Percentiles rank a stretch among this genome's conserved stretches.
These are phyloP conservation scores for Coregonus clupeaformis DNA, from an alignment of 2,113 vertebrate species.

Conservation along the genomic window DNA sequence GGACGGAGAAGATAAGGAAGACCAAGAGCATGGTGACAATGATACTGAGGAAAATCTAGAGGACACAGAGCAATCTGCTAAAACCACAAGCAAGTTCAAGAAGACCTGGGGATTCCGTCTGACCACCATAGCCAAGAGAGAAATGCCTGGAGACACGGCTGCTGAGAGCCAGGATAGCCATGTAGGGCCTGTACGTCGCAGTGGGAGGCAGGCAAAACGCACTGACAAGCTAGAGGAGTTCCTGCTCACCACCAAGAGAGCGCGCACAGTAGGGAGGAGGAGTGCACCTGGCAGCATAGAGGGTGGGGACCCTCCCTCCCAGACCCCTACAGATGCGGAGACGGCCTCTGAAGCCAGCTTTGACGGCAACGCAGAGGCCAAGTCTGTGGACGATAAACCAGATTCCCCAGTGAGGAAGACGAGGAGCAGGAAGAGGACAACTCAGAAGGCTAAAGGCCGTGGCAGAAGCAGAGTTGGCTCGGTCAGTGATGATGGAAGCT, in stretches of 20 bases:
- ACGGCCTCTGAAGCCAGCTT: conserved; percentile 92
- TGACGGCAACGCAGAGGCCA: conserved; percentile 82
- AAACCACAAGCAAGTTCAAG: conserved; percentile 81
- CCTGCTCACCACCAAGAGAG: conserved; percentile 84
- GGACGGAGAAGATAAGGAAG: conserved; percentile 46
- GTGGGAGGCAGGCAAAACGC: conserved; percentile 89
- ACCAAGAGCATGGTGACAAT: conserved; percentile 67
- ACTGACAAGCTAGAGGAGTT: conserved; percentile 94
- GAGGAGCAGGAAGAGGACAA: conserved; percentile 49
- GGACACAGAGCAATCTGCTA: conserved; percentile 70
- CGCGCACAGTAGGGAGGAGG: conserved; percentile 65
- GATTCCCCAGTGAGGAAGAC: conserved; percentile 68
- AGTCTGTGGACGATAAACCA: conserved; percentile 49
- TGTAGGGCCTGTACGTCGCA: conserved; percentile 81
- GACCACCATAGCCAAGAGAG: conserved; percentile 90
- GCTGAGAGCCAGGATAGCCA: conserved; percentile 74
- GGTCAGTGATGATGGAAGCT: conserved; percentile 68
- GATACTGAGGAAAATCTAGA: conserved; percentile 63
- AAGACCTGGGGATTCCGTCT: conserved; percentile 92
- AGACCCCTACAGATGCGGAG: conserved; percentile 86
- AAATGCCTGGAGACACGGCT: conserved; percentile 79
- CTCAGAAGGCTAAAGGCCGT: conserved; percentile 25
- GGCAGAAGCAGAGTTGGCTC: conserved; percentile 33
- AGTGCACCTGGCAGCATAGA: conserved; percentile 75
- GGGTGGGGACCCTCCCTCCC: conserved; percentile 83